These are phyloP conservation scores for Monochamus saltuarius DNA, from an alignment of 1,140 invertebrate species.

Conservation along the genomic window DNA sequence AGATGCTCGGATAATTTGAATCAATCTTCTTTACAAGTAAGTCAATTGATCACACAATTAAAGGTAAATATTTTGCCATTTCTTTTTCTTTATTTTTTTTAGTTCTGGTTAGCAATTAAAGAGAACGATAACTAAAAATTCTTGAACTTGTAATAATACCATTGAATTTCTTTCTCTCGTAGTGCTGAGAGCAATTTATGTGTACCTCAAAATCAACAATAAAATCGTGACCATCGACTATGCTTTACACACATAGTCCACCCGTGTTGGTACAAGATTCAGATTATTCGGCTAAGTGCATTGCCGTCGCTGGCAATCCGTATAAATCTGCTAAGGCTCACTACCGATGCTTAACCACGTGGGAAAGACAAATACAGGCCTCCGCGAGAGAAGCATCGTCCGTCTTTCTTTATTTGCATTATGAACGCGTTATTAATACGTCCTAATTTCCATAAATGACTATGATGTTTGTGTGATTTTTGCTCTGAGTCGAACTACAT, in stretches of 20 bases:
- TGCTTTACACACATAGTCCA: slow-evolving; percentile 5
- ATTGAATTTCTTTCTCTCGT: too few species aligned
- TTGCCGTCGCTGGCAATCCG: slow-evolving; percentile 2
- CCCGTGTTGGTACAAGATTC: slow-evolving; percentile 14
- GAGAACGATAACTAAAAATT: too few species aligned
- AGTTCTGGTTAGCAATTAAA: too few species aligned
- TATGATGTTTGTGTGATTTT: not conserved
- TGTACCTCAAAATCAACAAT: not conserved
- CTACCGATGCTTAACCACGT: slow-evolving; percentile 4
- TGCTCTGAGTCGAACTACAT: too few species aligned
- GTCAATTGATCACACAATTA: too few species aligned
- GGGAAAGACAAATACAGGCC: slow-evolving; percentile 6
- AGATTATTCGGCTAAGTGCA: slow-evolving; percentile 12
- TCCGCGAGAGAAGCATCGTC: not conserved
- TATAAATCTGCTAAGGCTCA: slow-evolving; percentile 4
- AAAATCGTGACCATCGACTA: slow-evolving; percentile 5
- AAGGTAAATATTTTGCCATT: too few species aligned
- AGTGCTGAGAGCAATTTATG: not conserved
- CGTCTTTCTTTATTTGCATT: not conserved
- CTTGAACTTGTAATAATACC: too few species aligned
- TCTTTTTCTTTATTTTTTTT: too few species aligned
- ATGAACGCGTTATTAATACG: not conserved
- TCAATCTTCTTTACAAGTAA: too few species aligned
- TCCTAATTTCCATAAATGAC: not conserved
- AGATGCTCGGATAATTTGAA: too few species aligned